A percentile compares a stretch with the other conserved stretches of the same genome.
phyloP scores from a whole-genome alignment of 2,797 vertebrate genomes.

The Melanotaenia nigrans region DNA sequence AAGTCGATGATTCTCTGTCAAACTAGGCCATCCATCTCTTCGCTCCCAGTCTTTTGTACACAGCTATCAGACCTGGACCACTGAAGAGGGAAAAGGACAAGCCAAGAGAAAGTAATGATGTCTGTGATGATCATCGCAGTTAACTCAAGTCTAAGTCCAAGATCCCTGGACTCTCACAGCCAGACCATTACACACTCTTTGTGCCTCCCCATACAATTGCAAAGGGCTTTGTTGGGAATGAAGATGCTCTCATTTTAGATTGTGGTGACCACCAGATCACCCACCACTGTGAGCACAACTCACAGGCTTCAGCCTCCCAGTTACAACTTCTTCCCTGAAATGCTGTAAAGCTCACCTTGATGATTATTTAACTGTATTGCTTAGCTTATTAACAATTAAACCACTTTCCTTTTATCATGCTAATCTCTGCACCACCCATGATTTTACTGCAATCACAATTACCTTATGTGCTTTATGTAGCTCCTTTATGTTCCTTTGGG shows the following conservation, averaged over 20 bases:
- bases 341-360: conserved; percentile 9
- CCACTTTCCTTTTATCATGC: background rate
- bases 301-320: conserved; percentile 28
- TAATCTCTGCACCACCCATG: background rate
- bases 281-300: conserved; percentile 24
- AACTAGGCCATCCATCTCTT: conserved; percentile 67
- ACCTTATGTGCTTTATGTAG: background rate
- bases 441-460: background rate
- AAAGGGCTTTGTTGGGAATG: conserved; percentile 43
- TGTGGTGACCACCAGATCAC: conserved; percentile 37
- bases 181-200: conserved; percentile 64
- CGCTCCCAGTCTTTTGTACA: conserved; percentile 54
- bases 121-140: conserved; percentile 76
- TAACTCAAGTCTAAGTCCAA: conserved; percentile 72
- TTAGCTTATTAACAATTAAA: conserved; percentile 16
- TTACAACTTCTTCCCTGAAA: conserved; percentile 25
- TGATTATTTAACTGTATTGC: conserved; percentile 1
- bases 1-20: conserved; percentile 66
- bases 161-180: conserved; percentile 70
- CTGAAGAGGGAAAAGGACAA: conserved; percentile 67
- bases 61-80: conserved; percentile 61
- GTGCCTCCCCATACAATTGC: conserved; percentile 47
- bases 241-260: conserved; percentile 47
- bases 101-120: conserved; percentile 76
- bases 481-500: background rate